Conservation (phyloP, 2,888 invertebrate genomes). For the Tubulanus polymorphus region DNA sequence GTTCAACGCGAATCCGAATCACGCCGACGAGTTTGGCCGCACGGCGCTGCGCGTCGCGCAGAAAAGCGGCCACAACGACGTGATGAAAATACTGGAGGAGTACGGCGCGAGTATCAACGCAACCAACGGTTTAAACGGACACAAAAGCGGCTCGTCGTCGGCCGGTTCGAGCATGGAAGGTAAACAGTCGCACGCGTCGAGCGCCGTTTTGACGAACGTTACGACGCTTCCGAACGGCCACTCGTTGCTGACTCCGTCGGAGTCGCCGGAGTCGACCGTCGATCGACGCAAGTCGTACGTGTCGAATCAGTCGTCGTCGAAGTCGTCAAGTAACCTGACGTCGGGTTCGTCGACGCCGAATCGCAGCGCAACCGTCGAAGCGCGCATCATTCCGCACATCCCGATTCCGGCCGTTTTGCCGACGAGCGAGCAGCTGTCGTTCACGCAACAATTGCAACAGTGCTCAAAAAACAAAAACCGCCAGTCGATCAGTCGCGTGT, state of each 20-base stretch:
- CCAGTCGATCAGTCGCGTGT: conserved; percentile 63
- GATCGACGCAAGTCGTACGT: conserved; percentile 53
- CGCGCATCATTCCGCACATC: too few relatives aligned
- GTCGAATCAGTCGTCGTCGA: conserved; percentile 60
- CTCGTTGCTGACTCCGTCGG: conserved; percentile 33
- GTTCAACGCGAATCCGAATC: conserved; percentile 54
- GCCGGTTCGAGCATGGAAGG: conserved; percentile 34
- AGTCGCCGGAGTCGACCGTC: conserved; percentile 54
- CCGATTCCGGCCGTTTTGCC: too few relatives aligned
- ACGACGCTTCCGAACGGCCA: conserved; percentile 17
- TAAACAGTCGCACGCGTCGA: conserved; percentile 19
- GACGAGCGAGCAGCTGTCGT: conserved; percentile 60
- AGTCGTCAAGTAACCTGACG: conserved; percentile 70
- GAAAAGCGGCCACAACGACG: conserved; percentile 83
- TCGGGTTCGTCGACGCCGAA: conserved; percentile 58
- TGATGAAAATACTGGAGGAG: conserved; percentile 59
- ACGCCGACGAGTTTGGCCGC: conserved; percentile 54
- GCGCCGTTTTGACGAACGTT: conserved; percentile 24
- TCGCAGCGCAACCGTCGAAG: too few relatives aligned
- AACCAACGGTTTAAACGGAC: conserved; percentile 30
- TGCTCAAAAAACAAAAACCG: conserved; percentile 65
- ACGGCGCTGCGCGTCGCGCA: conserved; percentile 71
- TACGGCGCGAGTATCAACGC: conserved; percentile 59
- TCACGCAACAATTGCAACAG: conserved; percentile 87
- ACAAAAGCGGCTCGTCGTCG: conserved; percentile 35